Evolutionary conservation across 2,113 vertebrate species (phyloP).

Genomic region (Prunella himalayana): DNA sequence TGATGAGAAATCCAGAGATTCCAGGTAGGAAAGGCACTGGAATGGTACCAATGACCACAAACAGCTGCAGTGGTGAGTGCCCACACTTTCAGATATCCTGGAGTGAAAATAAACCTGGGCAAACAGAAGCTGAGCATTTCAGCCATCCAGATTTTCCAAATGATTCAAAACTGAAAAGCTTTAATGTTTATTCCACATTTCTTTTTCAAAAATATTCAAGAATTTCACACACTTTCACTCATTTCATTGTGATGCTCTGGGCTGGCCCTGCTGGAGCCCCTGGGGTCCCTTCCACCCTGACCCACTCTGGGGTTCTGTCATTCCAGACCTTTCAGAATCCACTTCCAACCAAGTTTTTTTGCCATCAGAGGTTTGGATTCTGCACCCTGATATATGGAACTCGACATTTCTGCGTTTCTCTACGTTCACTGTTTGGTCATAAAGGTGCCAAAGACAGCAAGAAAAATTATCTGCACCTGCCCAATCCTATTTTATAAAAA

Average conservation of each 20-base stretch:
- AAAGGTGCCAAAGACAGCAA: background rate
- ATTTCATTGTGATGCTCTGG: background rate
- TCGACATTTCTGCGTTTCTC: background rate
- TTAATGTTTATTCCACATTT: background rate
- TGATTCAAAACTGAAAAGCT: background rate
- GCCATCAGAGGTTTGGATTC: background rate
- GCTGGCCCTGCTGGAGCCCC: background rate
- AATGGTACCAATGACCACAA: background rate
- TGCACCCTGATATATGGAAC: background rate
- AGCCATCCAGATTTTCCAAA: background rate
- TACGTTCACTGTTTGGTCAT: background rate
- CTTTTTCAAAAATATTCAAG: background rate
- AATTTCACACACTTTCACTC: background rate
- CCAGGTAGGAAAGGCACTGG: background rate
- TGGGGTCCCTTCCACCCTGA: background rate
- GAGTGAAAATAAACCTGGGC: background rate
- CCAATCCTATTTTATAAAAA: background rate
- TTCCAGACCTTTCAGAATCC: background rate
- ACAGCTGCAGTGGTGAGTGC: background rate
- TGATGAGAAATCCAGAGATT: no score
- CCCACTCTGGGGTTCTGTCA: background rate
- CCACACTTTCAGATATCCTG: fast-evolving
- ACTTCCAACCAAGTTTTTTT: background rate
- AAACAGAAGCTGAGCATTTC: background rate
- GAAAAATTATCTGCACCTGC: background rate